Percentiles rank a stretch among this genome's conserved stretches.
Conservation (phyloP, 1,140 invertebrate species). For the Vollenhovia emeryi region DNA sequence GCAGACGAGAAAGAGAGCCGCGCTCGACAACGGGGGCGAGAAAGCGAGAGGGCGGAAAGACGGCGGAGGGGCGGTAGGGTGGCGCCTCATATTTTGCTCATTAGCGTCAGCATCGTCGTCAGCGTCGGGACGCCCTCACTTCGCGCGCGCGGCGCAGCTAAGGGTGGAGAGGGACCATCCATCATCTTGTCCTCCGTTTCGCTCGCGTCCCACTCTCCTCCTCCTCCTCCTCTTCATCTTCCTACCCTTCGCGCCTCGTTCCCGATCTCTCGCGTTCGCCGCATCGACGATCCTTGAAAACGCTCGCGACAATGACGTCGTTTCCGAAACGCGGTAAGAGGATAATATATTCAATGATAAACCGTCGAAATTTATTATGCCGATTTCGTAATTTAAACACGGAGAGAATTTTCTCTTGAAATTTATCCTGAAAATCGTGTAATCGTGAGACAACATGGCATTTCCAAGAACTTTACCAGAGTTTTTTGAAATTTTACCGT, state of each 20-base stretch:
- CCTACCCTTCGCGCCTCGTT: slow-evolving; percentile 42
- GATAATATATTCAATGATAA: neutral
- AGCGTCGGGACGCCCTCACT: slow-evolving; percentile 81
- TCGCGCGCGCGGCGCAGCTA: slow-evolving; percentile 74
- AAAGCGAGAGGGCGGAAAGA: slow-evolving; percentile 51
- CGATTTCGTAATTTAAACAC: neutral
- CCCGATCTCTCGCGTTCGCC: slow-evolving; percentile 32
- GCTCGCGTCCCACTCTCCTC: slow-evolving; percentile 66
- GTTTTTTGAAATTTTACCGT: too few species aligned
- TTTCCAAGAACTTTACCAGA: too few species aligned
- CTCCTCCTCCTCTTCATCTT: slow-evolving; percentile 53
- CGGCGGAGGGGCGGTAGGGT: slow-evolving; percentile 67
- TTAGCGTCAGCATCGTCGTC: slow-evolving; percentile 84
- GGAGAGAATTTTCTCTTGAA: too few species aligned
- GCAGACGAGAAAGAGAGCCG: slow-evolving; percentile 60
- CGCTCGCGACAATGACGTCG: slow-evolving; percentile 30
- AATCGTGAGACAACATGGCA: too few species aligned
- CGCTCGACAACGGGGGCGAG: slow-evolving; percentile 51
- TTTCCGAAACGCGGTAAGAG: neutral
- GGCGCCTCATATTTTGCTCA: slow-evolving; percentile 85
- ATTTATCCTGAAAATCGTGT: too few species aligned
- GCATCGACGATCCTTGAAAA: slow-evolving; percentile 37
- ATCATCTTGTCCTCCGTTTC: slow-evolving; percentile 83
- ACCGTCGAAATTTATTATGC: neutral
- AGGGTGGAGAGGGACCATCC: slow-evolving; percentile 81